Evolutionary conservation across 2,113 vertebrate genomes (phyloP).

Genomic region (Cygnus atratus): DNA sequence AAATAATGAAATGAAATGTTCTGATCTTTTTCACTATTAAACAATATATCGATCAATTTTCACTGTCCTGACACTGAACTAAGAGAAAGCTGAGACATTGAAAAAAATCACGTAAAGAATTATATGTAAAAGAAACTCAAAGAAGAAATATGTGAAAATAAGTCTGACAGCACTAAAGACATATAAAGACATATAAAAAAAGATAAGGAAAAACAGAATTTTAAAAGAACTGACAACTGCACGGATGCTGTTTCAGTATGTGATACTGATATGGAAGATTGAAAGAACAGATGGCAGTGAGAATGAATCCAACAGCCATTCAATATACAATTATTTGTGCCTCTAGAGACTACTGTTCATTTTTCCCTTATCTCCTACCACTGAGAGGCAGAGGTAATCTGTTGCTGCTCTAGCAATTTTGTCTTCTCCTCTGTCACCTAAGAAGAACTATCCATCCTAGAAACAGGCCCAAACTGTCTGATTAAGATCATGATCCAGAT

Average conservation of each 20-base stretch:
- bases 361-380: not conserved
- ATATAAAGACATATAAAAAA: not conserved
- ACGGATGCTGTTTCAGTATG: not conserved
- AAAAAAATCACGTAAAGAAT: not conserved
- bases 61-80: not conserved
- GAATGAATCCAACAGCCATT: not conserved
- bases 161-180: not conserved
- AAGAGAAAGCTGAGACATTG: not conserved
- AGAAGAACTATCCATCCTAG: not conserved
- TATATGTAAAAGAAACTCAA: not conserved
- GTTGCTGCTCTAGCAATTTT: not conserved
- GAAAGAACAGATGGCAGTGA: constrained; percentile 26
- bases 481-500: not conserved
- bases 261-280: not conserved
- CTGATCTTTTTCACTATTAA: not conserved
- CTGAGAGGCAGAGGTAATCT: not conserved
- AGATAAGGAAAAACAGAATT: not conserved
- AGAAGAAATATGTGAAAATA: constrained; percentile 9
- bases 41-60: constrained; percentile 14
- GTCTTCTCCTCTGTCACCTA: not conserved
- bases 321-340: not conserved
- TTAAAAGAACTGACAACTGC: not conserved
- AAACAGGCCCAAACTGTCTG: not conserved
- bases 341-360: not conserved
- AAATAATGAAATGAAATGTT: not conserved